These are phyloP conservation scores for Aleadryas rufinucha DNA, from an alignment of 2,113 vertebrate species.

Conservation along the genomic window DNA sequence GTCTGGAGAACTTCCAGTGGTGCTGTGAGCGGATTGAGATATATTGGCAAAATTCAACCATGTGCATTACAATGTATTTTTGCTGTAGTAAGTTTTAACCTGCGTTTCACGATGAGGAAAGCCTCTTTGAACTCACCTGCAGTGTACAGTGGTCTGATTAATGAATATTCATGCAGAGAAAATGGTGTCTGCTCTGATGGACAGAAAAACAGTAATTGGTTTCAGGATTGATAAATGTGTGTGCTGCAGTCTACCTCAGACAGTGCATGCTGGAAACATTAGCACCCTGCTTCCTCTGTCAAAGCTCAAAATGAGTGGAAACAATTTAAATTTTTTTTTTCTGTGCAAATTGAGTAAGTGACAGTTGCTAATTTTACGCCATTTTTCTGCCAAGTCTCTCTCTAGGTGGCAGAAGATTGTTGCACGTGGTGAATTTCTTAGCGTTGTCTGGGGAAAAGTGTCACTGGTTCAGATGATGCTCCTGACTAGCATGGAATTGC, in stretches of 20 bases:
- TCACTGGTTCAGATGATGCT: background rate
- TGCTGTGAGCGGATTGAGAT: background rate
- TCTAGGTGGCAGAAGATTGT: slow-evolving; percentile 5
- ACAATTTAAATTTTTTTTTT: background rate
- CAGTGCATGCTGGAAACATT: background rate
- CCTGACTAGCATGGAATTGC: background rate
- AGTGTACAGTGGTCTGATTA: background rate
- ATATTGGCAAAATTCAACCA: background rate
- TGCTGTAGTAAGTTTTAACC: background rate
- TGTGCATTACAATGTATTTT: background rate
- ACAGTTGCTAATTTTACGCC: slow-evolving; percentile 20
- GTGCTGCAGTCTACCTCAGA: background rate
- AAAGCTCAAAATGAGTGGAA: slow-evolving; percentile 25
- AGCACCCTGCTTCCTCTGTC: slow-evolving; percentile 37
- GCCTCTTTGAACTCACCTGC: background rate
- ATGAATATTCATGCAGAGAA: background rate
- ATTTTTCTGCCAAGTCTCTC: slow-evolving; percentile 23
- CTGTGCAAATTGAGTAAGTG: slow-evolving; percentile 3
- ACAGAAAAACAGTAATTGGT: background rate
- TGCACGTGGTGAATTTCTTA: background rate
- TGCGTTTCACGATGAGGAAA: background rate
- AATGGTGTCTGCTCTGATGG: background rate
- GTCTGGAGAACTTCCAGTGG: background rate
- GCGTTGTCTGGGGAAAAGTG: background rate
- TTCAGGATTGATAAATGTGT: background rate